Evolutionary conservation across 2,113 vertebrate species (phyloP).

Genomic region (Oreochromis niloticus): DNA sequence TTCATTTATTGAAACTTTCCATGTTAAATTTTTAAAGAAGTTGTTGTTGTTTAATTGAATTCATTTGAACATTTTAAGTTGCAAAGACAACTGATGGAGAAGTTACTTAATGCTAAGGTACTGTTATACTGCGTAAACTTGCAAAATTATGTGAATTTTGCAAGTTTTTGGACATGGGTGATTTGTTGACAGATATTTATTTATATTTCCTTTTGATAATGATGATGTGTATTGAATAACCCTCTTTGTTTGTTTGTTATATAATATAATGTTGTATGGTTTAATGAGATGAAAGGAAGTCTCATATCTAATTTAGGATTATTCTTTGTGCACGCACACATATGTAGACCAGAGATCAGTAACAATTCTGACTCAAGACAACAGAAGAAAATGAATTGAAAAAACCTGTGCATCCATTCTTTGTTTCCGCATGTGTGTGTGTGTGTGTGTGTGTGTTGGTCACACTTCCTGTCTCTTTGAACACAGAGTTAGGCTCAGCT

Average conservation of each 20-base stretch:
- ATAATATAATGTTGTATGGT: background rate
- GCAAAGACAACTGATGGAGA: background rate
- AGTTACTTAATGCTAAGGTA: background rate
- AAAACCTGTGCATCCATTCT: background rate
- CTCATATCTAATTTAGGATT: background rate
- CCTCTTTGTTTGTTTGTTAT: background rate
- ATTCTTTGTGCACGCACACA: background rate
- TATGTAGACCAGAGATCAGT: background rate
- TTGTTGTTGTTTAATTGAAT: background rate
- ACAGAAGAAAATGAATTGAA: background rate
- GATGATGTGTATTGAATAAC: background rate
- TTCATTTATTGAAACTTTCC: too few relatives aligned
- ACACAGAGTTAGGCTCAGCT: background rate
- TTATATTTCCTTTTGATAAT: background rate
- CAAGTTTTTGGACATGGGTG: background rate
- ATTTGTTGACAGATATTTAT: background rate
- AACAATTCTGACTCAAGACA: background rate
- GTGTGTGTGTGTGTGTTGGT: background rate
- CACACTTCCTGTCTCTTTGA: slow-evolving; percentile 33
- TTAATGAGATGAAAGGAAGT: background rate
- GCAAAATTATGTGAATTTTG: background rate
- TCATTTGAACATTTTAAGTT: background rate
- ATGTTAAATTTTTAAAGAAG: too few relatives aligned
- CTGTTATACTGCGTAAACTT: background rate
- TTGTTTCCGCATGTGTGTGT: background rate